phyloP scores from a whole-genome alignment of 2,797 vertebrate species.

The Crocodylus rhombifer region DNA sequence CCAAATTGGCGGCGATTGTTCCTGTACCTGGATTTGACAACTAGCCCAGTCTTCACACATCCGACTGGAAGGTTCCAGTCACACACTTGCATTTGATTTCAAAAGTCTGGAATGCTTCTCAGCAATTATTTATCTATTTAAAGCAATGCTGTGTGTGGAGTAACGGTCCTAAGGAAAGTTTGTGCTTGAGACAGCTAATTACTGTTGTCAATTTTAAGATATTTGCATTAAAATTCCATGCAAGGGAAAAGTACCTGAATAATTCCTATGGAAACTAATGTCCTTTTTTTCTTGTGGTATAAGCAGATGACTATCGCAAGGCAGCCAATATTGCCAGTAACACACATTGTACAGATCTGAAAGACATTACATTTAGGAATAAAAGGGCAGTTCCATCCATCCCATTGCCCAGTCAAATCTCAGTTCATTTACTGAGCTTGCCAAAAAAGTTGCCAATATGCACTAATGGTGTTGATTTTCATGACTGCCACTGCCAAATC shows the following conservation, averaged over 20 bases:
- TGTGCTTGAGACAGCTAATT: no score
- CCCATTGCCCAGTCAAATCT: background rate
- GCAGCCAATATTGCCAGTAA: background rate
- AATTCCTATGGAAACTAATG: background rate
- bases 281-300: background rate
- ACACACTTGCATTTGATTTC: no score
- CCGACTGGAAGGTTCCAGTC: no score
- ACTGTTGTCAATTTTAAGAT: background rate
- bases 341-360: background rate
- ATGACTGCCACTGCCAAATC: background rate
- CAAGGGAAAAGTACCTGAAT: background rate
- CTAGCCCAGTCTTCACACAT: no score
- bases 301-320: background rate
- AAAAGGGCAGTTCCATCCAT: fast-evolving
- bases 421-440: fast-evolving
- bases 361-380: background rate
- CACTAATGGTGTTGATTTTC: fast-evolving
- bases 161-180: no score
- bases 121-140: no score
- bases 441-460: fast-evolving
- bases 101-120: no score
- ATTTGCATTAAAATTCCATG: background rate
- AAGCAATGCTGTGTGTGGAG: no score
- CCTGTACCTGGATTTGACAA: no score
- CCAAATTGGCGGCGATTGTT: no score